Evolutionary conservation across 2,797 vertebrate genomes (phyloP).

Genomic region (Pangasius krempfi): DNA sequence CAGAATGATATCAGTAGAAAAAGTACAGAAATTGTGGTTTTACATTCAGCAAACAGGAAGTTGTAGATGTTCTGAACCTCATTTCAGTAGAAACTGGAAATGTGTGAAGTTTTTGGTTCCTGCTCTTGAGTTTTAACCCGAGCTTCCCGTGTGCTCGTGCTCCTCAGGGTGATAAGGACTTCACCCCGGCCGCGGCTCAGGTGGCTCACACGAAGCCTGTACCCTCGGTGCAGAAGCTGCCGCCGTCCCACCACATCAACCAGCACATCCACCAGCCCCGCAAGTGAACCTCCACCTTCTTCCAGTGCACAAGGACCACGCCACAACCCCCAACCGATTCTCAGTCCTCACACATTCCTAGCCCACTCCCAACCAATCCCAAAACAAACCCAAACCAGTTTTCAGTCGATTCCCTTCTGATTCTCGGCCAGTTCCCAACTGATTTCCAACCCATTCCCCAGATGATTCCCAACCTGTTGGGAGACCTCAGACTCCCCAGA

Average conservation of each 20-base stretch:
- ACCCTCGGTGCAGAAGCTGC: slow-evolving; percentile 87
- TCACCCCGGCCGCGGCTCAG: slow-evolving; percentile 94
- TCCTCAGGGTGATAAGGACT: slow-evolving; percentile 94
- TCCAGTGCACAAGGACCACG: slow-evolving; percentile 48
- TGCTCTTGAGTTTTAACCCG: background rate
- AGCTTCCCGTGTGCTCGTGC: background rate
- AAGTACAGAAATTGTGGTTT: background rate
- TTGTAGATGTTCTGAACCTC: background rate
- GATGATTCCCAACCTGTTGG: background rate
- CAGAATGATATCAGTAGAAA: background rate
- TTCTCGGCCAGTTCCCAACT: background rate
- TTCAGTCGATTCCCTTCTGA: background rate
- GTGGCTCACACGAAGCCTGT: slow-evolving; percentile 98
- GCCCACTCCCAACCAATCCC: background rate
- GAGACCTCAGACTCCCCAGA: too few species aligned
- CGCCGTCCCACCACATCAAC: slow-evolving; percentile 79
- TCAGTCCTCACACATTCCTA: background rate
- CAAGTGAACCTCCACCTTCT: slow-evolving; percentile 81
- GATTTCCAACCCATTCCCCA: too few species aligned
- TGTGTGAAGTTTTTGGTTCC: background rate
- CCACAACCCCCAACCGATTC: slow-evolving; percentile 42
- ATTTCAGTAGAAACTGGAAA: background rate
- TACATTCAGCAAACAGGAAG: background rate
- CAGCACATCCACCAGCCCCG: slow-evolving; percentile 97
- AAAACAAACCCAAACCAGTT: background rate